Evolutionary conservation across 1,140 invertebrate species (phyloP), one percentile per base, ranked within the genome.

Genomic region (Drosophila hydei): DNA sequence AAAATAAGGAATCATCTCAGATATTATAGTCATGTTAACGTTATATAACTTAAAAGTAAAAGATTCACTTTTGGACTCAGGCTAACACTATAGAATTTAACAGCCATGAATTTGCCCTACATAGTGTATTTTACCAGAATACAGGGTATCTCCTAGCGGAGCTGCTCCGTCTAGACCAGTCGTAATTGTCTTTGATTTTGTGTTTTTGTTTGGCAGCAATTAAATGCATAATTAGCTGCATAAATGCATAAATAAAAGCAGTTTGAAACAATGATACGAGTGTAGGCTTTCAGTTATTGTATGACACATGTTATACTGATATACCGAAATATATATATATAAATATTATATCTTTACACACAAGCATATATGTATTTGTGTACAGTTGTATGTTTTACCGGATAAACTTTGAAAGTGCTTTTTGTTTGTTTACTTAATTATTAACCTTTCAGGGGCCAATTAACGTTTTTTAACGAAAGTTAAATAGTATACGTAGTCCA

Each of bases 151-250:
- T 11, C 2, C 27, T 30, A 30, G 4, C 9, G 0, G 0, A 30
- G 27, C 8, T 9, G 27, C 2, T 1, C 1, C 27, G 27, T 2
- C 27, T 30, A 30, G 27, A 30, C 8, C 3, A 3, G 1, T 33
- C 38, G 16, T 14, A 42, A 4, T 45, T 21, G 42, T 11, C 12
- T 19, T 23, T 14, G 21, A 12, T 21, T n/a, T 12, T 59, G 8
- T 63, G 27, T 65, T 73, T 85, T 79, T 84, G 76, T 79, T 85
- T 80, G 81, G 61, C 48, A 71, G 55, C 77, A 88, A 88, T 87
- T 87, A 77, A 81, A 72, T 81, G 81, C 83, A 87, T 88, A 87
- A 87, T 88, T 87, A 78, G 42, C 40, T 70, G 79, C 61, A 84
- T 84, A 85, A 84, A 76, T 84, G 68, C 60, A 85, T 85, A 87